These are phyloP conservation scores for Scolanthus callimorphus DNA, from an alignment of 92 coral and sea anemone species.

Conservation along the genomic window DNA sequence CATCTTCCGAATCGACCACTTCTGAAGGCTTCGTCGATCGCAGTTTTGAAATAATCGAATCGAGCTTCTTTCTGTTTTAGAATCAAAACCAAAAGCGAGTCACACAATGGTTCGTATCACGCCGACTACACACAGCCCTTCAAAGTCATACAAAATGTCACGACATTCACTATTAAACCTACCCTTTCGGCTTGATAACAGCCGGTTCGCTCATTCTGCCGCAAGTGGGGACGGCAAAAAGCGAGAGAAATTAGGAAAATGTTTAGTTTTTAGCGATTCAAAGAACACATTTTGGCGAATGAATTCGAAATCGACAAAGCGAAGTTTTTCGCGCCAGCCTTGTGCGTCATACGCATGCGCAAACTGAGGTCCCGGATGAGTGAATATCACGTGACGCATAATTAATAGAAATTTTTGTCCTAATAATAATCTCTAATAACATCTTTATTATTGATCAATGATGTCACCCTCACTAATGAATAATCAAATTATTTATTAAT, in stretches of 20 bases:
- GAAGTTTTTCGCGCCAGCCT: slow-evolving; percentile 27
- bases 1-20: slow-evolving; percentile 14
- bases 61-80: slow-evolving; percentile 61
- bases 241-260: too few relatives aligned
- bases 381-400: slow-evolving; percentile 18
- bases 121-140: slow-evolving; percentile 23
- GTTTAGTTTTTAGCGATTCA: not conserved
- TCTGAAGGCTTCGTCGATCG: slow-evolving; percentile 29
- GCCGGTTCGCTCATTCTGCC: not conserved
- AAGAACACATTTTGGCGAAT: not conserved
- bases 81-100: not conserved
- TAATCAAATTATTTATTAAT: too few relatives aligned
- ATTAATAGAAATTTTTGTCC: slow-evolving; percentile 16
- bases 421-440: not conserved
- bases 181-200: slow-evolving; percentile 32
- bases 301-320: not conserved
- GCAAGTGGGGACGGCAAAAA: too few relatives aligned
- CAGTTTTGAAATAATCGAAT: slow-evolving; percentile 72
- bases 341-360: slow-evolving; percentile 31
- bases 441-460: not conserved
- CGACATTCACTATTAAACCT: slow-evolving; percentile 6
- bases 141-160: not conserved
- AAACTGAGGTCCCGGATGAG: slow-evolving; percentile 37
- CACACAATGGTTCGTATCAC: slow-evolving; percentile 5
- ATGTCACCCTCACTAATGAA: too few relatives aligned